phyloP scores from a whole-genome alignment of 2,797 vertebrate genomes.

The Xyrichtys novacula region DNA sequence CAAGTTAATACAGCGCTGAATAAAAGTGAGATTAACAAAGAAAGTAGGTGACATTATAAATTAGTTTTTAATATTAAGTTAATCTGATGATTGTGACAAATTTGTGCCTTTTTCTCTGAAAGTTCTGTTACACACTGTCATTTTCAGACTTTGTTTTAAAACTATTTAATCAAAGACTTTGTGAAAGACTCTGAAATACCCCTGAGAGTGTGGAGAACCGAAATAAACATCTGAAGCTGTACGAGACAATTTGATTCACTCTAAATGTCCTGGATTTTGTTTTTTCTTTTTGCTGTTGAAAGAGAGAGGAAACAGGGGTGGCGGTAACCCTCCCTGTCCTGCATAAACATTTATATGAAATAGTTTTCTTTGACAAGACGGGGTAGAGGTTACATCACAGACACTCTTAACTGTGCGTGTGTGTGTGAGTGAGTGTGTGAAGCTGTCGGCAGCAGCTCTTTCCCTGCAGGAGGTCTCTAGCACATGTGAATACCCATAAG shows the following conservation, averaged over 20 bases:
- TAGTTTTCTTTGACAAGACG: constrained; percentile 60
- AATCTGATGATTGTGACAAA: constrained; percentile 12
- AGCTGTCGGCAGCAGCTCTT: constrained; percentile 62
- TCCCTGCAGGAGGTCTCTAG: constrained; percentile 64
- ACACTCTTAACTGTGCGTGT: constrained; percentile 25
- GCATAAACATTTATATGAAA: constrained; percentile 68
- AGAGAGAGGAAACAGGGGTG: constrained; percentile 40
- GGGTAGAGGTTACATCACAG: constrained; percentile 70
- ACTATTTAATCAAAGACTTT: constrained; percentile 40
- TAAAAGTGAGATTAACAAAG: constrained; percentile 6
- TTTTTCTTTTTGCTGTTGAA: constrained; percentile 40
- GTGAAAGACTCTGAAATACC: constrained; percentile 37
- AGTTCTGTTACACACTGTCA: constrained; percentile 20
- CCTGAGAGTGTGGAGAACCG: constrained; percentile 8
- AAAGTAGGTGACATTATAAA: constrained; percentile 1
- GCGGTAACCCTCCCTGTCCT: constrained; percentile 44
- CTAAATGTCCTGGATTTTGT: constrained; percentile 46
- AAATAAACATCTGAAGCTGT: constrained; percentile 53
- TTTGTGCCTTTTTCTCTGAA: constrained; percentile 10
- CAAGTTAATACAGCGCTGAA: constrained; percentile 1
- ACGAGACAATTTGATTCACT: constrained; percentile 44
- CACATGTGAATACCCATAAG: constrained; percentile 64
- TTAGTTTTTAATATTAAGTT: background rate
- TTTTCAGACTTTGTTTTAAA: constrained; percentile 24
- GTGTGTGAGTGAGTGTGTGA: constrained; percentile 24